phyloP scores from a whole-genome alignment of 2,113 vertebrate genomes.

The Cygnus buccinator region DNA sequence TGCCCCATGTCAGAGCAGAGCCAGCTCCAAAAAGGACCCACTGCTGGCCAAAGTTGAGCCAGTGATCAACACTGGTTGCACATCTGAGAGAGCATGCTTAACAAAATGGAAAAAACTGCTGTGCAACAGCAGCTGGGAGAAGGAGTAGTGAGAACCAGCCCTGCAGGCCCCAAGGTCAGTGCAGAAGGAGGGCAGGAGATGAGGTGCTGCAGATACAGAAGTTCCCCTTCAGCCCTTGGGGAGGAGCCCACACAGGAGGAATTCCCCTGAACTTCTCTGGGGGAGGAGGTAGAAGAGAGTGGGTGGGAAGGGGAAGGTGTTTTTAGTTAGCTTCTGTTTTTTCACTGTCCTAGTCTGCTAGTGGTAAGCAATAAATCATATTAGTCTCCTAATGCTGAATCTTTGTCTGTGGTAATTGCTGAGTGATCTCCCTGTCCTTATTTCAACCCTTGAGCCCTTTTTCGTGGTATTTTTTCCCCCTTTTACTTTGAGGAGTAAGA shows the following conservation, averaged over 20 bases:
- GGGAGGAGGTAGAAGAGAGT: no score
- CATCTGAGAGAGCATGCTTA: no score
- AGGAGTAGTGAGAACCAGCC: no score
- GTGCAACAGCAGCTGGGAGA: no score
- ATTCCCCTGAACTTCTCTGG: no score
- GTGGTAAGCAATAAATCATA: neutral
- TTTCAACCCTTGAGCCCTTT: neutral
- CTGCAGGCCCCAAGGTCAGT: no score
- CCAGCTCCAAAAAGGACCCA: neutral
- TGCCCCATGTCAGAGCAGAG: neutral
- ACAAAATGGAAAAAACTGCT: no score
- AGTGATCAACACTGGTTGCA: neutral
- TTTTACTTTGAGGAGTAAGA: neutral
- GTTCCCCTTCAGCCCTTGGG: no score
- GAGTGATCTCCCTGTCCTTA: neutral
- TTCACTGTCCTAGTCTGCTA: neutral
- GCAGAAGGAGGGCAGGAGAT: no score
- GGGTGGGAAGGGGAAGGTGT: neutral
- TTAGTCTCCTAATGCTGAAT: neutral
- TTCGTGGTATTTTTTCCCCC: neutral
- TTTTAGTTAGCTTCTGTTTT: neutral
- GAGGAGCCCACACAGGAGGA: no score
- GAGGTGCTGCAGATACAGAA: no score
- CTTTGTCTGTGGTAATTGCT: neutral
- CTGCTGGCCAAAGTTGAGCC: neutral